phyloP scores from a whole-genome alignment of 1,140 invertebrate species.

The Battus philenor region DNA sequence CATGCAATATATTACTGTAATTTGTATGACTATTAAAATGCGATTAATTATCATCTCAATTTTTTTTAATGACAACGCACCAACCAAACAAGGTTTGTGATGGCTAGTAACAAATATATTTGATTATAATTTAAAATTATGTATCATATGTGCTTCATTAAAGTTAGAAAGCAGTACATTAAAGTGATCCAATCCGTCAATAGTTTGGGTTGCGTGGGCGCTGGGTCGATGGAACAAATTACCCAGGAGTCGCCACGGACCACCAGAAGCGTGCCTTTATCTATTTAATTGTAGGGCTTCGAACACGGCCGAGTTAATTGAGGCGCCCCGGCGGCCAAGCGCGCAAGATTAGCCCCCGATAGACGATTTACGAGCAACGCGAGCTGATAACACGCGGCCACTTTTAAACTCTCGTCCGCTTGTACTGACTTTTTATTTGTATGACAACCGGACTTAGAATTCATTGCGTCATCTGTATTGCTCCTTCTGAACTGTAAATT shows the following conservation, averaged over 20 bases:
- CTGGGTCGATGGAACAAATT: constrained; percentile 12
- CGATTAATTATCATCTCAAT: too few relatives aligned
- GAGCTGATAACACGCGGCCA: constrained; percentile 1
- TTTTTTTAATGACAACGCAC: too few relatives aligned
- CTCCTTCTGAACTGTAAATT: too few relatives aligned
- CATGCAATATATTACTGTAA: too few relatives aligned
- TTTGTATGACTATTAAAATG: too few relatives aligned
- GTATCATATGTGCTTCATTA: too few relatives aligned
- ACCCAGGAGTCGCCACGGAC: constrained; percentile 23
- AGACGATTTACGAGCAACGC: constrained; percentile 35
- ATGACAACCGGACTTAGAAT: too few relatives aligned
- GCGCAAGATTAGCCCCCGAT: constrained; percentile 42
- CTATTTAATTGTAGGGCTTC: constrained; percentile 48
- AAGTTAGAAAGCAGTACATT: too few relatives aligned
- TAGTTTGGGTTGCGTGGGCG: constrained; percentile 11
- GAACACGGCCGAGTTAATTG: constrained; percentile 62
- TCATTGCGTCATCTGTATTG: too few relatives aligned
- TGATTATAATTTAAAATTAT: too few relatives aligned
- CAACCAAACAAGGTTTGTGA: too few relatives aligned
- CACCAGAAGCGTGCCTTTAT: constrained; percentile 48
- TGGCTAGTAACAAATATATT: too few relatives aligned
- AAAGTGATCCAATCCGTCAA: constrained; percentile 3
- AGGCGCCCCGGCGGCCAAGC: constrained; percentile 26
- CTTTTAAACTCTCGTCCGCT: background rate
- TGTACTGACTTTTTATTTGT: background rate